Evolutionary conservation across 1,140 invertebrate genomes (phyloP).

Genomic region (Diabrotica virgifera): DNA sequence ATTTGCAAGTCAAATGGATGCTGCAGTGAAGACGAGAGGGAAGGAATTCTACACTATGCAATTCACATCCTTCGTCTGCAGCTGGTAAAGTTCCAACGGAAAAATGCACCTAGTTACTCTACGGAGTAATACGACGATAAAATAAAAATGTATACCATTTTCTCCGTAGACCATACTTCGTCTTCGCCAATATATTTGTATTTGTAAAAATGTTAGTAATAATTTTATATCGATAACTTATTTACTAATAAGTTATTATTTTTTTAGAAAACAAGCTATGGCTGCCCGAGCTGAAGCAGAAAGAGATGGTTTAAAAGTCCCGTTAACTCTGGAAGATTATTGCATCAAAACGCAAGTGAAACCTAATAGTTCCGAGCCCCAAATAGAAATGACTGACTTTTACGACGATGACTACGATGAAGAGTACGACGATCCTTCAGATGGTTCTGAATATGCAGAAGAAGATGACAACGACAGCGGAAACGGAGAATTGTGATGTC

Average conservation of each 20-base stretch:
- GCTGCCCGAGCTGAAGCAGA: slow-evolving; percentile 92
- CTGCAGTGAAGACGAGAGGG: too few species aligned
- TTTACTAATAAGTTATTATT: not conserved
- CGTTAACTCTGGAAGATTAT: slow-evolving; percentile 97
- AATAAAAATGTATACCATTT: too few species aligned
- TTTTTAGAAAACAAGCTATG: slow-evolving; percentile 89
- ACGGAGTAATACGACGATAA: too few species aligned
- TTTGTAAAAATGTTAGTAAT: too few species aligned
- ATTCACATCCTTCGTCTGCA: too few species aligned
- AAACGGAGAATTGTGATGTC: slow-evolving; percentile 48
- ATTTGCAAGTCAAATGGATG: too few species aligned
- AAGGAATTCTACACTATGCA: too few species aligned
- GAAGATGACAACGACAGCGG: slow-evolving; percentile 63
- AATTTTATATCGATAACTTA: too few species aligned
- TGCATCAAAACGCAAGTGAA: slow-evolving; percentile 88
- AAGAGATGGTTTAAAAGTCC: slow-evolving; percentile 94
- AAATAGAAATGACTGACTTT: slow-evolving; percentile 84
- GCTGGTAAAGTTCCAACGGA: too few species aligned
- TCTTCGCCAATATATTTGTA: too few species aligned
- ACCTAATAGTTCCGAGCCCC: slow-evolving; percentile 68
- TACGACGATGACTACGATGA: slow-evolving; percentile 90
- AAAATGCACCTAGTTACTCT: too few species aligned
- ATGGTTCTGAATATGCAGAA: slow-evolving; percentile 69
- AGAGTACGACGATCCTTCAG: slow-evolving; percentile 66
- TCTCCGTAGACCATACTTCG: too few species aligned